A percentile compares a stretch with the other conserved stretches of the same genome.
These are phyloP conservation scores for Sebastes cheni DNA, from an alignment of 2,797 vertebrate genomes.

Conservation along the genomic window DNA sequence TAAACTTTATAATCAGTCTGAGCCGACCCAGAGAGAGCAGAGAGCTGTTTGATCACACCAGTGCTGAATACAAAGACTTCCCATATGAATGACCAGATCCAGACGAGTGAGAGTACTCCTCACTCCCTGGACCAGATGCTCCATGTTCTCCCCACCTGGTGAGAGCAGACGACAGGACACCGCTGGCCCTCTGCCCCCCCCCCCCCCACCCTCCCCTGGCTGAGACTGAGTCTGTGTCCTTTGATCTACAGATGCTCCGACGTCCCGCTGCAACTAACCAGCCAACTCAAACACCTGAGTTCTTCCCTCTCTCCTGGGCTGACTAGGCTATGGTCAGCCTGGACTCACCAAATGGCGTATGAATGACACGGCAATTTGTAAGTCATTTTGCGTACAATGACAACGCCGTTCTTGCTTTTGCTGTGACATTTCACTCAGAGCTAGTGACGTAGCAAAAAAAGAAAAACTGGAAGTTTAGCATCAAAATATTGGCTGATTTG, in stretches of 20 bases:
- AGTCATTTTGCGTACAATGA: not conserved
- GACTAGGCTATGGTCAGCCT: not conserved
- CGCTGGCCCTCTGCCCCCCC: constrained; percentile 5
- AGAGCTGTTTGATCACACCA: constrained; percentile 13
- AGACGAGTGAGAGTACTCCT: not conserved
- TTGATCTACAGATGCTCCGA: constrained; percentile 38
- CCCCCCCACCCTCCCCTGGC: not conserved
- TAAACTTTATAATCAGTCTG: not conserved
- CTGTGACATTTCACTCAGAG: not conserved
- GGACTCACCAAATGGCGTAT: not conserved
- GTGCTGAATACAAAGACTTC: not conserved
- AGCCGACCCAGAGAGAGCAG: not conserved
- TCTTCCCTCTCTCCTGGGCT: not conserved
- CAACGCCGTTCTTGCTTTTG: not conserved
- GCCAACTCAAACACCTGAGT: constrained; percentile 28
- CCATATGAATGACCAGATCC: not conserved
- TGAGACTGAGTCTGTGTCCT: constrained; percentile 3
- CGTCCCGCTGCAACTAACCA: not conserved
- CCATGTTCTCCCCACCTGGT: constrained; percentile 29
- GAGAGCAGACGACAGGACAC: constrained; percentile 27
- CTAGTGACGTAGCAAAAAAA: not conserved
- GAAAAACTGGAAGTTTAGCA: not conserved
- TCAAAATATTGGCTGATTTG: not conserved
- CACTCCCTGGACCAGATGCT: constrained; percentile 35
- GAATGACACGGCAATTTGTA: not conserved